phyloP scores from a whole-genome alignment of 92 coral and sea anemone species.

The Chrysogorgia sp. region DNA sequence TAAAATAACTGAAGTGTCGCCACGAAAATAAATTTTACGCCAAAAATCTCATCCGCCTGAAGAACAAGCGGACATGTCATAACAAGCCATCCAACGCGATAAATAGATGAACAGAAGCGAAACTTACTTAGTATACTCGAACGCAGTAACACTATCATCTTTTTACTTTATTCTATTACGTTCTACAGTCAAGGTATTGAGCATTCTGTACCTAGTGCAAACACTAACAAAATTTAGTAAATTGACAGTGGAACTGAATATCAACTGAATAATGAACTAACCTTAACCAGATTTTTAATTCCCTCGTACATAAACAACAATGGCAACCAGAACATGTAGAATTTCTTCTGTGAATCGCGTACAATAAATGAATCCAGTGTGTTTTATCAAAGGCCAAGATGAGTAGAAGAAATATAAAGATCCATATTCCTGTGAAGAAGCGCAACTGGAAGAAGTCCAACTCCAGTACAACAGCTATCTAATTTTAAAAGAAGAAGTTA shows the following conservation, averaged over 20 bases:
- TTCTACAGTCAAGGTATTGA: too few species aligned
- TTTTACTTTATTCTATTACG: too few species aligned
- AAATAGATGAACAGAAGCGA: too few species aligned
- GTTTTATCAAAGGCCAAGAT: slow-evolving; percentile 38
- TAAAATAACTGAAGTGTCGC: too few species aligned
- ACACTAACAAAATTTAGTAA: too few species aligned
- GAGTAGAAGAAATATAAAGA: slow-evolving; percentile 21
- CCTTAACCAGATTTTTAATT: slow-evolving; percentile 24
- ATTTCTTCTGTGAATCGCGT: slow-evolving; percentile 36
- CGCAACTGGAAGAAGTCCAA: slow-evolving; percentile 34
- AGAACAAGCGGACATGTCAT: too few species aligned
- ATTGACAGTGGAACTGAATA: not conserved
- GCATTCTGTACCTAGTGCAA: too few species aligned
- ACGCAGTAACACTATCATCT: too few species aligned
- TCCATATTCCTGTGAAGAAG: slow-evolving; percentile 30
- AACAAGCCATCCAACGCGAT: too few species aligned
- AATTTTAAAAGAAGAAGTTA: not conserved
- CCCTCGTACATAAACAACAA: slow-evolving; percentile 38
- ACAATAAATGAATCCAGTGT: slow-evolving; percentile 36
- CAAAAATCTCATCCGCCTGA: too few species aligned
- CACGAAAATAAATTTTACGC: too few species aligned
- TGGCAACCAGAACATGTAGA: slow-evolving; percentile 34
- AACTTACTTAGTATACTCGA: too few species aligned
- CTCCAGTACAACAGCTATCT: slow-evolving; percentile 8
- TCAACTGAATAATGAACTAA: not conserved